Conservation (phyloP, 2,797 vertebrate species). For the Hypotaenidia okinawae region DNA sequence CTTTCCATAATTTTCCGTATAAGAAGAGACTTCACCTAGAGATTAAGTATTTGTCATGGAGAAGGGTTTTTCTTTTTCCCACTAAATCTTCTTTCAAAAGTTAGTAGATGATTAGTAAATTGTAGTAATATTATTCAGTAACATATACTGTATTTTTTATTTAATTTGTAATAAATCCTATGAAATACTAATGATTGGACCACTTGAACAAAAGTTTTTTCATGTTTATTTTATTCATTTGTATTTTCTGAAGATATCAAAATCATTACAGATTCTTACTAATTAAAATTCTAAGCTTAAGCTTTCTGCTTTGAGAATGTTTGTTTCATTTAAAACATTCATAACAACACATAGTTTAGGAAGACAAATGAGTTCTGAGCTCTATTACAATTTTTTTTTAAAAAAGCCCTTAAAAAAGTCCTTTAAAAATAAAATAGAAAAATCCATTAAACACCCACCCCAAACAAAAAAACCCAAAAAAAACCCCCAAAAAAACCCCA, state of each 20-base stretch:
- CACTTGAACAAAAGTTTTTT: neutral
- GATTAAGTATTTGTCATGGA: neutral
- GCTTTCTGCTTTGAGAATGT: neutral
- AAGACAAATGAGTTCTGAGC: neutral
- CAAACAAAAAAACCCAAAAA: neutral
- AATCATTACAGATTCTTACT: neutral
- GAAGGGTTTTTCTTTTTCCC: neutral
- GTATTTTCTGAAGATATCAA: neutral
- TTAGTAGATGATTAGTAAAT: neutral
- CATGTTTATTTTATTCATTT: neutral
- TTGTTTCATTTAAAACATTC: neutral
- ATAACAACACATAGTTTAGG: neutral
- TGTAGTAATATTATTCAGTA: neutral
- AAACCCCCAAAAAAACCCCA: too few relatives aligned
- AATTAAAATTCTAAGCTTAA: neutral
- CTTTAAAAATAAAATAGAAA: neutral
- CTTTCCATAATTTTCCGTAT: neutral
- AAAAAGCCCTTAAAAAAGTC: rapidly evolving
- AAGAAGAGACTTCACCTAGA: neutral
- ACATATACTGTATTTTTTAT: neutral
- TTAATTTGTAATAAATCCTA: neutral
- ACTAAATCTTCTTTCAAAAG: neutral
- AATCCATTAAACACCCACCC: neutral
- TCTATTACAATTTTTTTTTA: too few relatives aligned
- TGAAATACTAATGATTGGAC: neutral